Conservation (phyloP, 2,113 vertebrate species). For the Trichechus manatus region DNA sequence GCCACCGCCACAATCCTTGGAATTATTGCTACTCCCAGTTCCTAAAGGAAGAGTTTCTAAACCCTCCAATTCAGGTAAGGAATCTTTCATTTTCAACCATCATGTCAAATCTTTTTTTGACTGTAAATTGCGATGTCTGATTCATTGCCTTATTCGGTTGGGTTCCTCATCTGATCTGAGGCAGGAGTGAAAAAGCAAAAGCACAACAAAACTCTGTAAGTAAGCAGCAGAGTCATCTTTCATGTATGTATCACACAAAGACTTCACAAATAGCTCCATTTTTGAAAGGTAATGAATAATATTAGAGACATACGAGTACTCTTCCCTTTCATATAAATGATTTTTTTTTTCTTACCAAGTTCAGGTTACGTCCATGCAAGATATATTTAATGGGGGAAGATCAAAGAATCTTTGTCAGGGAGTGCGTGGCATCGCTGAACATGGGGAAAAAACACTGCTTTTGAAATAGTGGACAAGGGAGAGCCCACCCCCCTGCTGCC, state of each 20-base stretch:
- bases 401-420: constrained; percentile 81
- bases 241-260: constrained; percentile 67
- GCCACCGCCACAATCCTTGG: constrained; percentile 92
- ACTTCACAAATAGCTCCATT: constrained; percentile 68
- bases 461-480: constrained; percentile 84
- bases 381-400: constrained; percentile 84
- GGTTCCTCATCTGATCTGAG: constrained; percentile 48
- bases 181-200: constrained; percentile 44
- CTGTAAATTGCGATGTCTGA: background rate
- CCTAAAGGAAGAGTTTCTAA: constrained; percentile 95
- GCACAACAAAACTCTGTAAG: constrained; percentile 60
- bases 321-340: constrained; percentile 69
- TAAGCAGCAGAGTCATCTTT: constrained; percentile 77
- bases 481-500: constrained; percentile 82
- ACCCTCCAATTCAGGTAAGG: constrained; percentile 93
- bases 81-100: constrained; percentile 14
- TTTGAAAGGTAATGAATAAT: constrained; percentile 80
- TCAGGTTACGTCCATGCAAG: constrained; percentile 76
- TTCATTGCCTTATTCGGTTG: constrained; percentile 24
- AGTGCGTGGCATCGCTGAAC: constrained; percentile 78
- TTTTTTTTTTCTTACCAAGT: constrained; percentile 74
- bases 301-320: constrained; percentile 54
- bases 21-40: constrained; percentile 94
- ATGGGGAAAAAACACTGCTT: constrained; percentile 69
- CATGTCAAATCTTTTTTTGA: background rate